phyloP scores from a whole-genome alignment of 2,888 invertebrate species.

The Stratiomys singularior region DNA sequence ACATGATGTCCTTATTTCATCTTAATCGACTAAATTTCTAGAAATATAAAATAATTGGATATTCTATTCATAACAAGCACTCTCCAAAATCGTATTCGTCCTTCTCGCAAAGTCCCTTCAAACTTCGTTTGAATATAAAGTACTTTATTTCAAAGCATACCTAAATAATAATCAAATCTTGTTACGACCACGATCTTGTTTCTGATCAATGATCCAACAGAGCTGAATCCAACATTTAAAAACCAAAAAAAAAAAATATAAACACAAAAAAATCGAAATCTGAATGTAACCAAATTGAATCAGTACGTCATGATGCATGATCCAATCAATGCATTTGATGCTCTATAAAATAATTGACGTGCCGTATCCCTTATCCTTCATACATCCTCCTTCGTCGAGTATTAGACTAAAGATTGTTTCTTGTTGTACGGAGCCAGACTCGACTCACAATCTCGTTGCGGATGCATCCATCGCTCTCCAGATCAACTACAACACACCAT shows the following conservation, averaged over 20 bases:
- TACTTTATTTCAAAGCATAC: background rate
- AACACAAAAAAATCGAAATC: background rate
- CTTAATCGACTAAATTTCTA: too few species aligned
- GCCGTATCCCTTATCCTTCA: conserved; percentile 56
- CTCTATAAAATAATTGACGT: conserved; percentile 57
- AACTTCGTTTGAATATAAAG: conserved; percentile 6
- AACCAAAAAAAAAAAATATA: background rate
- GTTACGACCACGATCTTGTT: conserved; percentile 9
- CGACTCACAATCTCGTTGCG: background rate
- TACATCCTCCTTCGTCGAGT: conserved; percentile 51
- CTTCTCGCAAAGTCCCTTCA: too few species aligned
- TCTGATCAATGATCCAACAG: conserved; percentile 13
- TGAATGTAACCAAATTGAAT: conserved; percentile 40
- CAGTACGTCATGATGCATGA: conserved; percentile 45
- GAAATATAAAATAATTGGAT: too few species aligned
- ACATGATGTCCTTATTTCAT: too few species aligned
- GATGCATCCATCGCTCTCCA: background rate
- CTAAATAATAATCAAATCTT: conserved; percentile 7
- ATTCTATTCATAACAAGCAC: too few species aligned
- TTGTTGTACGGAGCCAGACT: background rate
- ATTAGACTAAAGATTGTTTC: background rate
- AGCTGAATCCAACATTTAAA: background rate
- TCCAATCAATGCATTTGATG: conserved; percentile 51
- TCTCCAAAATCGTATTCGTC: too few species aligned
- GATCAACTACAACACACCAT: conserved; percentile 17